A percentile compares a stretch with the other conserved stretches of the same genome.
Evolutionary conservation across 2,113 vertebrate genomes (phyloP).

Genomic region (Chloropsis cyanopogon): DNA sequence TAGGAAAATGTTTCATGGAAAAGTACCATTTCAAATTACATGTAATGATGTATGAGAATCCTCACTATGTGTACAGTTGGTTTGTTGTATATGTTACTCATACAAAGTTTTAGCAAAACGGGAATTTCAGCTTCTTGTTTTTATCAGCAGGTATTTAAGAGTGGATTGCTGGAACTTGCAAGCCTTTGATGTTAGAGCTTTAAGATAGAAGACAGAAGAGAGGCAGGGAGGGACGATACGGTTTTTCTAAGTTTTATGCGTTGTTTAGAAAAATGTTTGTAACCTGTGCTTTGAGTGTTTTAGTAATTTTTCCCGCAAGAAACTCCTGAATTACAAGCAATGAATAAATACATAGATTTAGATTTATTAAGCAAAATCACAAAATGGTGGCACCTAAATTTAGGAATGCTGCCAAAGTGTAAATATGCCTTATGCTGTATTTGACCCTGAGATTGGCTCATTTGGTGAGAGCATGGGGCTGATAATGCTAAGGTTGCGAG

Average conservation of each 20-base stretch:
- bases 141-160: neutral
- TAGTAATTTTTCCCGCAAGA: neutral
- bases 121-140: neutral
- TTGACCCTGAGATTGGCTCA: neutral
- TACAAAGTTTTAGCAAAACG: neutral
- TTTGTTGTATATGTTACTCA: neutral
- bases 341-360: neutral
- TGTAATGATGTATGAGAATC: neutral
- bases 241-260: neutral
- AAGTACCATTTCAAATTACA: neutral
- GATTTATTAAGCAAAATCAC: neutral
- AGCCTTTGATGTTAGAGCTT: neutral
- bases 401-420: neutral
- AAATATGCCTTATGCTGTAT: neutral
- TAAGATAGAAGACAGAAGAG: neutral
- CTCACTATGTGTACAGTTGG: neutral
- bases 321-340: neutral
- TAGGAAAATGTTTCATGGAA: neutral
- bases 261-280: neutral
- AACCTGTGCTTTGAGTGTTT: neutral
- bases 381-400: neutral
- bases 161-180: neutral
- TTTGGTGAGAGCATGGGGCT: neutral
- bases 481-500: fast-evolving
- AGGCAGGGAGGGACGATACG: neutral